Conservation (phyloP, 2,113 vertebrate genomes). For the Brevimyrus niger region DNA sequence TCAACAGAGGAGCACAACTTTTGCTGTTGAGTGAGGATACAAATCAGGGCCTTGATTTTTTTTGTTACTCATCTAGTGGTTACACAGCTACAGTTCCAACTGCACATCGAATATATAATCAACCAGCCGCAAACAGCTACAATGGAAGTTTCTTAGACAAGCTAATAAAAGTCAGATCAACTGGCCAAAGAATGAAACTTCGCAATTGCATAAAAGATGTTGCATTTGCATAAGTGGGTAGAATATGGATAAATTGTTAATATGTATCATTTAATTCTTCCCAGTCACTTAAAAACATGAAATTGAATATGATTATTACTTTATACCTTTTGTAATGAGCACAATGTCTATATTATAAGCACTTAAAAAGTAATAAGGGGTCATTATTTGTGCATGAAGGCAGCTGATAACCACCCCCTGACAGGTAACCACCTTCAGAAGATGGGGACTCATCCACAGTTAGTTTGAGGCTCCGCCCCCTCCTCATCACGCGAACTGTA, state of each 20-base stretch:
- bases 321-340: background rate
- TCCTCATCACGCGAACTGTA: constrained; percentile 93
- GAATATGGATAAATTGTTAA: background rate
- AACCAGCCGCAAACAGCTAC: background rate
- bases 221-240: background rate
- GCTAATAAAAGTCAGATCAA: background rate
- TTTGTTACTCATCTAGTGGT: background rate
- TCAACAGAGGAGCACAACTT: background rate
- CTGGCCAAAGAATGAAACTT: background rate
- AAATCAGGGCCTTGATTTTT: background rate
- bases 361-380: background rate
- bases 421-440: constrained; percentile 57
- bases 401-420: background rate
- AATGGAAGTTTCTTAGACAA: background rate
- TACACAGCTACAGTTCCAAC: background rate
- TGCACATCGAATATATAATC: background rate
- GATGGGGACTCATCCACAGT: constrained; percentile 89
- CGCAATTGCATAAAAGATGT: background rate
- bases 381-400: background rate
- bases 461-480: constrained; percentile 93
- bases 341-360: background rate
- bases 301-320: background rate
- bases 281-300: background rate
- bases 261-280: background rate
- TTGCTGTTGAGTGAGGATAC: background rate